Base-by-base conservation (phyloP, 2,797 vertebrate genomes). In the Graptemys geographica region DNA sequence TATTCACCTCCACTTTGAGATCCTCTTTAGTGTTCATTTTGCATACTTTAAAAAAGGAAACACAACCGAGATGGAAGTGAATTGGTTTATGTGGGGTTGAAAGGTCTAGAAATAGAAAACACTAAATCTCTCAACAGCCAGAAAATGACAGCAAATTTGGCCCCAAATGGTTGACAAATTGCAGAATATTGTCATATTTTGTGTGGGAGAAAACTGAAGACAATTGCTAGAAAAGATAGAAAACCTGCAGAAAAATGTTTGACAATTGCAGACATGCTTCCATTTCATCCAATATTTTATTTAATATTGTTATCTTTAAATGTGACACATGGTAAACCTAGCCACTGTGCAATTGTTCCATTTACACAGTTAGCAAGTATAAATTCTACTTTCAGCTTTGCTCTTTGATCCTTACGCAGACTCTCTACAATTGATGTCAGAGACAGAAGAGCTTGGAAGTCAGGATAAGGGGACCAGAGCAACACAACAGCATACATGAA, bases 141-240 rank as follows among this genome's bases (percentile, higher is more conserved):
- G 81, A 95, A 96, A 96, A 95, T 96, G 82, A 90, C 90, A 94
- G 85, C 86, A 76, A 86, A 90, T 96, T 95, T 96, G 84, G 91
- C 87, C 57, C 79, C 92, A 86, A 93, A 53, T 81, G 81, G 53
- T 95, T 79, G 95, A 53, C 55, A 94, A 96, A 95, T 91, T 95
- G 83, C 79, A 94, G 85, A 76, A 94, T 81, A 96, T 44, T 94
- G 80, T 87, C 88, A 96, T 88, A 72, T 95, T 96, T 95, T 84
- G 59, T 62, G 28, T 47, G 76, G 49, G 95, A 31, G 57, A 41
- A 91, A 96, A 97, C 92, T 78, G 90, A 92, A 97, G 87, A 96
- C 95, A 97, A 97, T 93, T 95, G 93, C 72, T 91, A 87, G 78
- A 88, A 95, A 95, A 93, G 59, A 88, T 59, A 86, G 79, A 92